phyloP scores from a whole-genome alignment of 2,113 vertebrate species.

The Petrocephalus microphthalmus region DNA sequence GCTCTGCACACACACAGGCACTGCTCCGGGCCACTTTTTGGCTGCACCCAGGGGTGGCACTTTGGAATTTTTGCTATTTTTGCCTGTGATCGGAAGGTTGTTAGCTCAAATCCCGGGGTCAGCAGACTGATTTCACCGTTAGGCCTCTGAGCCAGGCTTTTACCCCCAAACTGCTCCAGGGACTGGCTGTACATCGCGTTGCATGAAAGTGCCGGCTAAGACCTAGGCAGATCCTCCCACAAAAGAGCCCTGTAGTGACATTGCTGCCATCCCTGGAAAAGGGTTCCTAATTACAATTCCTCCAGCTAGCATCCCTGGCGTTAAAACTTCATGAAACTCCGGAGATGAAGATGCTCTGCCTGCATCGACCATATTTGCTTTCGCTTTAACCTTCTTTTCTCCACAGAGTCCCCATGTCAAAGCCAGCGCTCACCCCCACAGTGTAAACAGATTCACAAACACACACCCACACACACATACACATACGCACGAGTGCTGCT shows the following conservation, averaged over 20 bases:
- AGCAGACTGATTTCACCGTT: not conserved
- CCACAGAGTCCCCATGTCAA: not conserved
- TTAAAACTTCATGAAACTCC: not conserved
- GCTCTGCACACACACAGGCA: not conserved
- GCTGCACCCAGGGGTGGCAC: not conserved
- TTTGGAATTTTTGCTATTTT: not conserved
- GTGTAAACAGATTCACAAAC: not conserved
- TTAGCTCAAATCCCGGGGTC: not conserved
- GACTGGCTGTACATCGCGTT: too few species aligned
- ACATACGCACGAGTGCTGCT: not conserved
- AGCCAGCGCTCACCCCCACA: not conserved
- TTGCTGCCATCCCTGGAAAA: not conserved
- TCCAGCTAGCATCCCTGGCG: not conserved
- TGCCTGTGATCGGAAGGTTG: not conserved
- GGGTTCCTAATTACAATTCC: not conserved
- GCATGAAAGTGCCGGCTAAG: not conserved
- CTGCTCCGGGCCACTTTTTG: not conserved
- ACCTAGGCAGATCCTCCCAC: not conserved
- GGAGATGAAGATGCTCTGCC: not conserved
- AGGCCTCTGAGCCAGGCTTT: not conserved
- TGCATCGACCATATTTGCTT: not conserved
- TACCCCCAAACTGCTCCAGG: not conserved
- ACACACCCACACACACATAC: too few species aligned
- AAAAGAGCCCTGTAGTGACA: not conserved
- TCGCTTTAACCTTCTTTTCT: not conserved